Base-by-base conservation (phyloP, 2,113 vertebrate genomes). In the Limanda limanda region DNA sequence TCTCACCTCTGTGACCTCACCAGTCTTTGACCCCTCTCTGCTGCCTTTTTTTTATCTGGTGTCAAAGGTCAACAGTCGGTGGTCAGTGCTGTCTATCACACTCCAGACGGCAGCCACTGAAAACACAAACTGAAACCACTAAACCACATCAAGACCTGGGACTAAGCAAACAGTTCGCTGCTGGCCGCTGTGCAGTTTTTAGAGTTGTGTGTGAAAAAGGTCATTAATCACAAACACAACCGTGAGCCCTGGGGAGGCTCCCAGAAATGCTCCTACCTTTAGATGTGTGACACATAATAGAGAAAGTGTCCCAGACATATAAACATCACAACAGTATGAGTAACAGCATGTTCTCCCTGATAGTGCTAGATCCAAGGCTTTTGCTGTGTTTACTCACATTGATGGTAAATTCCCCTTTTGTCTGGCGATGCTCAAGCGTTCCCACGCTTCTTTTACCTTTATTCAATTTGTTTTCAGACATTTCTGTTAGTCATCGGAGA, bases 1-100 rank as follows among this genome's bases (percentile, higher is more conserved):
- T 84, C 77, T 72, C 71, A 66, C 75, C 70, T 72, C 57, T 3
- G 9, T 84, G 76, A 80, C 88, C 76, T 66, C 12, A 59, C 48
- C 65, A 61, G 65, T 63, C 76, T 82, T 59, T 79, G 74, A 87
- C 86, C 81, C 61, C 74, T 74, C 9, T 47, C 79, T 45, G 59
- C 76, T 27, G 70, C 61, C 58, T 40, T 85, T 70, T 62, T 68
- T 76, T 68, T 72, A 76, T 81, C 88, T 76, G 72, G 21, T 60
- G 84, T 81, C 83, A 89, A 73, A 90, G 88, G 90, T 92, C 88
- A 89, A 74, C 77, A 81, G 70, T 71, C 76, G 88, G 58, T 0
- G 48, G 81, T 74, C 86, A 87, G 18, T 13, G 7, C 54, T 71
- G 85, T 89, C 87, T 31, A 31, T 92, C 87, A 86, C 31, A 47